Conservation (phyloP, 2,888 invertebrate species). For the Cyclophora albipunctata region DNA sequence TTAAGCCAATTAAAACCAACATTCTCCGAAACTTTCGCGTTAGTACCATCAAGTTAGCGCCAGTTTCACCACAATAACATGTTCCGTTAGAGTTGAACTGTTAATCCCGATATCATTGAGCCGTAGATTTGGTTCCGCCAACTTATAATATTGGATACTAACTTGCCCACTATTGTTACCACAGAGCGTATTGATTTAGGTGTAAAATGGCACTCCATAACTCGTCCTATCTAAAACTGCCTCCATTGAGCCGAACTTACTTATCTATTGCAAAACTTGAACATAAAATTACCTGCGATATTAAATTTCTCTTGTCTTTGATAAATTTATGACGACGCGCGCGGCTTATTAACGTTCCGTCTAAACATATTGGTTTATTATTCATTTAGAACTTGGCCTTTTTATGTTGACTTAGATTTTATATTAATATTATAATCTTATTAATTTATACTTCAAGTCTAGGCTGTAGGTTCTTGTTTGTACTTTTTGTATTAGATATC, state of each 20-base stretch:
- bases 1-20: no score
- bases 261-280: slow-evolving; percentile 66
- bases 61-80: no score
- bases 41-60: no score
- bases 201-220: slow-evolving; percentile 51
- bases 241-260: slow-evolving; percentile 49
- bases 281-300: slow-evolving; percentile 64
- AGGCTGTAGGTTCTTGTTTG: no score
- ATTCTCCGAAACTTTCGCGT: no score
- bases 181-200: slow-evolving; percentile 54
- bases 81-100: no score
- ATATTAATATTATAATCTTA: not conserved
- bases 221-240: slow-evolving; percentile 36
- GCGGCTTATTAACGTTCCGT: slow-evolving; percentile 45
- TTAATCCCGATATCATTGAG: no score
- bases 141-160: slow-evolving; percentile 25
- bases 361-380: slow-evolving; percentile 35
- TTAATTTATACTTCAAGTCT: no score
- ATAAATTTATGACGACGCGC: slow-evolving; percentile 49
- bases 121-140: slow-evolving; percentile 4
- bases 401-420: slow-evolving; percentile 11
- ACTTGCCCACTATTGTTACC: slow-evolving; percentile 40
- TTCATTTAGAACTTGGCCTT: slow-evolving; percentile 9
- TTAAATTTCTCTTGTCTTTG: slow-evolving; percentile 68
- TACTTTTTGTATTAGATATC: no score